These are phyloP conservation scores for Physeter macrocephalus DNA, from an alignment of 2,113 vertebrate species.

Conservation along the genomic window DNA sequence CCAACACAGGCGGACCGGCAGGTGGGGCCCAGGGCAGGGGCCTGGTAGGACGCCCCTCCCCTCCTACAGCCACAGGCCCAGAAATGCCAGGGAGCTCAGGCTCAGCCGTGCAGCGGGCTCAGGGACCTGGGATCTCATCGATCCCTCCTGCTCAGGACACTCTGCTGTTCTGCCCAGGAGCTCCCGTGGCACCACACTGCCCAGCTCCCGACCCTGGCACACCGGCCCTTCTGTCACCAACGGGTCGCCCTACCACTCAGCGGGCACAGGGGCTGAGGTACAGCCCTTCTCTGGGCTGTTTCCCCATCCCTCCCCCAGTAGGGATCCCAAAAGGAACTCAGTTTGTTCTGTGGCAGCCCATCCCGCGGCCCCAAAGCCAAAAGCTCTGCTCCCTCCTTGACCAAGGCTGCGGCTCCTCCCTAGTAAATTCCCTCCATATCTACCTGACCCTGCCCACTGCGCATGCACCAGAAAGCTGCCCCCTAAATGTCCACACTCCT, in stretches of 20 bases:
- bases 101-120: background rate
- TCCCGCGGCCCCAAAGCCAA: background rate
- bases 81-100: background rate
- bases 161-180: background rate
- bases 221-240: background rate
- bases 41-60: background rate
- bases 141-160: background rate
- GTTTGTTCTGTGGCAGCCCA: background rate
- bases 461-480: background rate
- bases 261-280: background rate
- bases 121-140: too few relatives aligned
- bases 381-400: background rate
- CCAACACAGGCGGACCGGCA: background rate
- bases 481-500: background rate
- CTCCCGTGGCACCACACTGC: background rate
- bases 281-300: background rate
- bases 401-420: background rate
- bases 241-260: background rate
- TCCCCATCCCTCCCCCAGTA: fast-evolving
- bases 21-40: background rate
- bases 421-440: background rate
- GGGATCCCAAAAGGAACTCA: background rate
- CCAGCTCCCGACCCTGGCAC: background rate
- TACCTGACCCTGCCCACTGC: background rate
- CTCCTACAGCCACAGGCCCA: background rate